Evolutionary conservation across 2,888 invertebrate genomes (phyloP).

Genomic region (Deilephila elpenor): DNA sequence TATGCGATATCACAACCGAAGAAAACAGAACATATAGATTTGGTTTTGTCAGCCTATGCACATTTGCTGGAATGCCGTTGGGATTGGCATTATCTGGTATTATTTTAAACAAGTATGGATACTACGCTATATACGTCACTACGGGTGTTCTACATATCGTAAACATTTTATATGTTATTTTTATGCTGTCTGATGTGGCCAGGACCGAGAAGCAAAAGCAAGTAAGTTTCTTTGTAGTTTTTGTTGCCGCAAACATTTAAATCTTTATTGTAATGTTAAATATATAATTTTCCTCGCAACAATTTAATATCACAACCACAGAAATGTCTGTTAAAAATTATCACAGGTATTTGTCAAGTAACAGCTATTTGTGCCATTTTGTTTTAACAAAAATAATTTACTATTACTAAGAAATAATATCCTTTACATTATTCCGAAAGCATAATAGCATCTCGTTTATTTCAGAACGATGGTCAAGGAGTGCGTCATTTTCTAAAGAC

Average conservation of each 20-base stretch:
- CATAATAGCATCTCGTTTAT: background rate
- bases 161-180: slow-evolving; percentile 29
- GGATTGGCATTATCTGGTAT: slow-evolving; percentile 42
- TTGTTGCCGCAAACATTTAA: background rate
- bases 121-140: slow-evolving; percentile 43
- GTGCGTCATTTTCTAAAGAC: slow-evolving; percentile 70
- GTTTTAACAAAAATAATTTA: too few species aligned
- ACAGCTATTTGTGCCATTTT: too few species aligned
- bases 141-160: slow-evolving; percentile 13
- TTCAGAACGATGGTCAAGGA: slow-evolving; percentile 29
- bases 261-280: too few species aligned
- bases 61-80: slow-evolving; percentile 42
- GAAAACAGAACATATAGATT: slow-evolving; percentile 75
- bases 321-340: too few species aligned
- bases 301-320: too few species aligned
- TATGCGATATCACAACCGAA: slow-evolving; percentile 71
- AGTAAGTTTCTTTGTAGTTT: slow-evolving; percentile 29
- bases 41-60: slow-evolving; percentile 57
- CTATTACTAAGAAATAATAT: too few species aligned
- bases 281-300: too few species aligned
- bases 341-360: too few species aligned
- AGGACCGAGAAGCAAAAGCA: slow-evolving; percentile 84
- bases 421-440: too few species aligned
- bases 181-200: slow-evolving; percentile 29
- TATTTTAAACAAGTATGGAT: slow-evolving; percentile 46